Conservation (phyloP, 1,140 invertebrate genomes). For the Drosophila carrolli region DNA sequence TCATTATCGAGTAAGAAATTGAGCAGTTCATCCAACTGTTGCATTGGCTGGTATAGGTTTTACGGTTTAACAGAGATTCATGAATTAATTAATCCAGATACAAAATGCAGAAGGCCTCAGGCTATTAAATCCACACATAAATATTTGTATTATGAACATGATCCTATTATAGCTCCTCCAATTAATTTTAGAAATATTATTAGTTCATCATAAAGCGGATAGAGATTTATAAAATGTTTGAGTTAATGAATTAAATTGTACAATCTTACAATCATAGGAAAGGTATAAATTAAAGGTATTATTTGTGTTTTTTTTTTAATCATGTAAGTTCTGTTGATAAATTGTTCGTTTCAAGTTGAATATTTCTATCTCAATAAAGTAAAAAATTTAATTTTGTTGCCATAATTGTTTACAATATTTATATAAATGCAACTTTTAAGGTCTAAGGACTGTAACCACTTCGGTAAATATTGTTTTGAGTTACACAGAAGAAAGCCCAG, state of each 20-base stretch:
- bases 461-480: background rate
- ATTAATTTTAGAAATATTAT: background rate
- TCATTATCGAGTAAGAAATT: slow-evolving; percentile 19
- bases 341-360: too few species aligned
- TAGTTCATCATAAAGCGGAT: too few species aligned
- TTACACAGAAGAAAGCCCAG: background rate
- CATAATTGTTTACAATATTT: too few species aligned
- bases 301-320: too few species aligned
- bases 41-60: background rate
- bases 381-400: too few species aligned
- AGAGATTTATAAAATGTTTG: too few species aligned
- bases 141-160: background rate
- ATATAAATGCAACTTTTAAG: background rate
- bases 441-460: background rate
- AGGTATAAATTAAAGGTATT: too few species aligned
- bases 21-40: slow-evolving; percentile 21
- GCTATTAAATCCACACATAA: background rate
- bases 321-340: too few species aligned
- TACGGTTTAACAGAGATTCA: background rate
- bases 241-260: too few species aligned
- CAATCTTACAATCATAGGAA: too few species aligned
- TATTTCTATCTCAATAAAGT: too few species aligned
- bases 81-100: slow-evolving; percentile 14
- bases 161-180: background rate
- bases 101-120: background rate